Percentiles rank a stretch among this genome's conserved stretches.
Evolutionary conservation across 1,140 invertebrate species (phyloP).

Genomic region (Drosophila burlai): DNA sequence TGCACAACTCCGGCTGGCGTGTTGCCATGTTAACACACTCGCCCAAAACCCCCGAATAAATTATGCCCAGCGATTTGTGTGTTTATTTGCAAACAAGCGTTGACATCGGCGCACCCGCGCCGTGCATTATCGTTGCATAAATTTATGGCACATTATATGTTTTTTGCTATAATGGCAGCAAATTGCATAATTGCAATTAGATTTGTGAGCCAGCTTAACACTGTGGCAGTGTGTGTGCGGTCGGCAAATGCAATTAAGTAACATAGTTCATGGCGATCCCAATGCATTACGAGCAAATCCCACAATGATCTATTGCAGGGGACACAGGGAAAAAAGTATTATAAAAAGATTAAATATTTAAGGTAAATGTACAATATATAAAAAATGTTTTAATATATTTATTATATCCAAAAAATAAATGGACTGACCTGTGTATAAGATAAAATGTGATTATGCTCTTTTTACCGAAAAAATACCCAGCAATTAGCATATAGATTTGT

Average conservation of each 20-base stretch:
- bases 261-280: conserved; percentile 18
- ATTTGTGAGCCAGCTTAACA: conserved; percentile 57
- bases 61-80: conserved; percentile 73
- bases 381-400: background rate
- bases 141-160: conserved; percentile 71
- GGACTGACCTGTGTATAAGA: background rate
- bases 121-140: conserved; percentile 59
- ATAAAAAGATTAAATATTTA: background rate
- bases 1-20: conserved; percentile 39
- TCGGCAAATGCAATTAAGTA: conserved; percentile 56
- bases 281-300: conserved; percentile 37
- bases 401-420: too few species aligned
- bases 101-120: conserved; percentile 33
- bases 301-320: conserved; percentile 14
- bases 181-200: conserved; percentile 83
- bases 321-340: conserved; percentile 19
- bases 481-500: background rate
- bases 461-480: background rate
- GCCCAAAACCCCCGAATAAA: conserved; percentile 47
- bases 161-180: conserved; percentile 56
- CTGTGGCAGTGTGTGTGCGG: conserved; percentile 3
- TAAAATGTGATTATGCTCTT: background rate
- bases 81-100: conserved; percentile 77
- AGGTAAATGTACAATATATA: too few species aligned
- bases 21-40: conserved; percentile 60